These are phyloP conservation scores for Petrocephalus sullivani DNA, from an alignment of 2,797 vertebrate genomes.

Conservation along the genomic window DNA sequence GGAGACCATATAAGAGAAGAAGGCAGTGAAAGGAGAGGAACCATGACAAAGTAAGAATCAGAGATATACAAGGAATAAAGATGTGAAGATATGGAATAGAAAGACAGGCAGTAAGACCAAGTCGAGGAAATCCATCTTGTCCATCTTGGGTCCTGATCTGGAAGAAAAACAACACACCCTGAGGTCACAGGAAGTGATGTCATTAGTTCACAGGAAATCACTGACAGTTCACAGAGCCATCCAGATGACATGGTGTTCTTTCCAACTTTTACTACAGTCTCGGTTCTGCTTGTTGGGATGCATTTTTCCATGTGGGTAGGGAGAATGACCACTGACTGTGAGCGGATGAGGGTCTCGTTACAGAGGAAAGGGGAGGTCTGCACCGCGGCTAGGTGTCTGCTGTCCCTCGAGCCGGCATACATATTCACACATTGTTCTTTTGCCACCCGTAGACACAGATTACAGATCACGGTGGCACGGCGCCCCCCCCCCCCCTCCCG, in stretches of 20 bases:
- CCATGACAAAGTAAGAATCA: not conserved
- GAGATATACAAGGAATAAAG: not conserved
- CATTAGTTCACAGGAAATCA: not conserved
- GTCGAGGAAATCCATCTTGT: not conserved
- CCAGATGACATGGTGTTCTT: not conserved
- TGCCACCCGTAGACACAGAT: not conserved
- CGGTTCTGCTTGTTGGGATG: not conserved
- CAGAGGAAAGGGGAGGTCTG: not conserved
- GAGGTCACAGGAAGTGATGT: constrained; percentile 12
- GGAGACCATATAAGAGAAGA: constrained; percentile 11
- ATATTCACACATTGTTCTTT: not conserved
- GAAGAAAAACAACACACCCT: constrained; percentile 8
- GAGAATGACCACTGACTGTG: not conserved
- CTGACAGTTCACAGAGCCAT: constrained; percentile 7
- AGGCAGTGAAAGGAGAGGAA: not conserved
- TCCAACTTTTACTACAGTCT: not conserved
- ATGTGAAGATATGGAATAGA: constrained; percentile 14
- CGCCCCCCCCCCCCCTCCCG: not conserved
- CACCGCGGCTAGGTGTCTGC: not conserved
- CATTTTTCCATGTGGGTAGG: not conserved
- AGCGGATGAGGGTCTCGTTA: not conserved
- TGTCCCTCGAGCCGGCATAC: not conserved
- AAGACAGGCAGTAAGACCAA: not conserved
- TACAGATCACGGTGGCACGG: not conserved
- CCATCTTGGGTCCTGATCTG: not conserved